These are phyloP conservation scores for Tyto alba DNA, from an alignment of 2,113 vertebrate genomes.

Conservation along the genomic window DNA sequence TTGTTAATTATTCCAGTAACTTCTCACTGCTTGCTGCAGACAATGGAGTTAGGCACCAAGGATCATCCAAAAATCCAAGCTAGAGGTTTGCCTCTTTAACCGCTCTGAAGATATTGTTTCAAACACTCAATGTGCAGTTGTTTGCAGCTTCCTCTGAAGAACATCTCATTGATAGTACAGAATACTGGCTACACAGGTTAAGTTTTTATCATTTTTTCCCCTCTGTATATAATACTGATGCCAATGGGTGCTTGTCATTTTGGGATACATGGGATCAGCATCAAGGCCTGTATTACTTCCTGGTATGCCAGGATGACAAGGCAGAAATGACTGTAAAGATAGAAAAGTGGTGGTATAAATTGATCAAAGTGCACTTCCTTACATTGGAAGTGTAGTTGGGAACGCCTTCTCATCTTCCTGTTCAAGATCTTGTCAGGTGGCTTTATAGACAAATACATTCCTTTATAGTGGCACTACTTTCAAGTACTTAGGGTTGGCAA, in stretches of 20 bases:
- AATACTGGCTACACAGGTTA: background rate
- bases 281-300: background rate
- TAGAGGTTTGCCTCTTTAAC: background rate
- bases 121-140: background rate
- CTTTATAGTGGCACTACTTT: background rate
- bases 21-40: background rate
- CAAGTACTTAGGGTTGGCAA: background rate
- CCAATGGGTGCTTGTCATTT: background rate
- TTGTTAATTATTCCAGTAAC: background rate
- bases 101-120: background rate
- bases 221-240: background rate
- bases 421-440: background rate
- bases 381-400: background rate
- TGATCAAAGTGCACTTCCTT: background rate
- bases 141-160: background rate
- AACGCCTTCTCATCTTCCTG: background rate
- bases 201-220: fast-evolving
- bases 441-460: background rate
- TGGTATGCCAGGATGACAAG: background rate
- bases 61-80: background rate
- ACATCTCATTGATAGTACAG: background rate
- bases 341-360: background rate
- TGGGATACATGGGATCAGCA: background rate
- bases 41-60: background rate
- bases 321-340: background rate